Conservation (phyloP, 2,113 vertebrate genomes). For the Solea senegalensis region DNA sequence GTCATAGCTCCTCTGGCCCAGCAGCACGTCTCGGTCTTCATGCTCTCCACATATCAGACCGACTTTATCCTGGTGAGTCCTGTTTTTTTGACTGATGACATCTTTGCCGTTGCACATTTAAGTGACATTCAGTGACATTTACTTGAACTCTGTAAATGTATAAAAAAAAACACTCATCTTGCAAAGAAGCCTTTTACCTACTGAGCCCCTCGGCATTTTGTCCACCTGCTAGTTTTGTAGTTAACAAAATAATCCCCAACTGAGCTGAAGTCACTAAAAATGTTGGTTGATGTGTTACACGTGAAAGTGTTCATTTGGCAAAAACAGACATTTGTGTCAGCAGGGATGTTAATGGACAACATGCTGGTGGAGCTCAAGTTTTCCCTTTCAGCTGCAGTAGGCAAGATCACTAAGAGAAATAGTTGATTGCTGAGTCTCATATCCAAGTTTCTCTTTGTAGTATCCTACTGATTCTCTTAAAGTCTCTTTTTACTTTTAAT, state of each 20-base stretch:
- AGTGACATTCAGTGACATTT: no score
- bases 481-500: no score
- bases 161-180: not conserved
- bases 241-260: slow-evolving; percentile 10
- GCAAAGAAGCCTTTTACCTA: not conserved
- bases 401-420: not conserved
- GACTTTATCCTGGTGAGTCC: slow-evolving; percentile 91
- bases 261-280: slow-evolving; percentile 25
- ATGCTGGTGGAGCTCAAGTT: not conserved
- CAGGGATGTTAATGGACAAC: slow-evolving; percentile 39
- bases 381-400: not conserved
- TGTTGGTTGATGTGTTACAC: slow-evolving; percentile 53
- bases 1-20: slow-evolving; percentile 93
- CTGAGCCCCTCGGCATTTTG: not conserved
- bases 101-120: not conserved
- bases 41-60: slow-evolving; percentile 95
- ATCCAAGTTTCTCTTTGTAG: no score
- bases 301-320: slow-evolving; percentile 44
- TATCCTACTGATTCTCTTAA: no score
- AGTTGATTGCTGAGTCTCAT: no score
- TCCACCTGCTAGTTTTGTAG: not conserved
- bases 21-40: slow-evolving; percentile 96
- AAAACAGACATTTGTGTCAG: slow-evolving; percentile 55
- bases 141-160: no score
- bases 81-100: not conserved